Evolutionary conservation across 2,797 vertebrate species (phyloP).

Genomic region (Odontamblyopus lacepedii): DNA sequence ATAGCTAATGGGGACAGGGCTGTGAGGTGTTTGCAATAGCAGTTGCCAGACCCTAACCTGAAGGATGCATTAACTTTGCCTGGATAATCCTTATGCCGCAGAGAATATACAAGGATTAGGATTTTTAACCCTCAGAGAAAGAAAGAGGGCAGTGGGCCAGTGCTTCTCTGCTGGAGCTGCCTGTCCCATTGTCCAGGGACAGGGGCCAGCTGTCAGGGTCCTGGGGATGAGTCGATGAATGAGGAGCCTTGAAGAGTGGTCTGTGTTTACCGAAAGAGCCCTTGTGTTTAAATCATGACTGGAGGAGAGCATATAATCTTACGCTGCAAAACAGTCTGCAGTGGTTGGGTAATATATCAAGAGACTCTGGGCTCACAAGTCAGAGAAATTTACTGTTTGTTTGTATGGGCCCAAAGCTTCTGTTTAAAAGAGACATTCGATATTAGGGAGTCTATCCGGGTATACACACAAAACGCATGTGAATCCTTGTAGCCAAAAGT

Average conservation of each 20-base stretch:
- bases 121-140: constrained; percentile 68
- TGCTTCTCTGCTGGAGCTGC: constrained; percentile 58
- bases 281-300: constrained; percentile 57
- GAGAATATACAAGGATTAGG: constrained; percentile 78
- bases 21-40: constrained; percentile 42
- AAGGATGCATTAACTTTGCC: constrained; percentile 62
- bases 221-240: constrained; percentile 59
- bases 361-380: constrained; percentile 17
- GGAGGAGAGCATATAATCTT: constrained; percentile 25
- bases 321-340: constrained; percentile 21
- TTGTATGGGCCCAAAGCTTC: neutral
- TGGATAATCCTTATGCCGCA: constrained; percentile 72
- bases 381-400: constrained; percentile 17
- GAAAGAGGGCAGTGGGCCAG: constrained; percentile 52
- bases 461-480: neutral
- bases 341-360: constrained; percentile 25
- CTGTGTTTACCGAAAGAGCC: constrained; percentile 58
- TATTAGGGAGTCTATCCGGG: neutral
- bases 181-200: constrained; percentile 63
- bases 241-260: constrained; percentile 57
- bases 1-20: constrained; percentile 30
- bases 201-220: constrained; percentile 78
- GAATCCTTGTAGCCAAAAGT: neutral
- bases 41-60: constrained; percentile 51
- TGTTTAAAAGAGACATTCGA: neutral